Evolutionary conservation across 92 coral and sea anemone species (phyloP).

Genomic region (Pocillopora meandrina): DNA sequence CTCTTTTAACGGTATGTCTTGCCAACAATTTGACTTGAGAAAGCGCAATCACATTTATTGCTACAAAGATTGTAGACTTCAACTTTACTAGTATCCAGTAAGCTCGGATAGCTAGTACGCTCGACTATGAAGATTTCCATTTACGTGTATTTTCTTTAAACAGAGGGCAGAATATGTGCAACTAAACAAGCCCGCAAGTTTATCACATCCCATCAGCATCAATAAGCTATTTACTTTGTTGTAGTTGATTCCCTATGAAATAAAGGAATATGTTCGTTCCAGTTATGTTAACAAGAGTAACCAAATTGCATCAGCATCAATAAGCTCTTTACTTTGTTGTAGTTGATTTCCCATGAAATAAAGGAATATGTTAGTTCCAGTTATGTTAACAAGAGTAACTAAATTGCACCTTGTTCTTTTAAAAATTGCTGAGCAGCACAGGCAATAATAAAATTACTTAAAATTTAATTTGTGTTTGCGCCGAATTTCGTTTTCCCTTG

Average conservation of each 20-base stretch:
- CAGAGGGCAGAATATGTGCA: neutral
- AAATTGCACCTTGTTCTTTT: no score
- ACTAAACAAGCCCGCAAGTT: no score
- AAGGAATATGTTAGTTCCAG: neutral
- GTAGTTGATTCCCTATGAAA: no score
- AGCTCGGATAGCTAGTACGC: neutral
- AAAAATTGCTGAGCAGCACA: no score
- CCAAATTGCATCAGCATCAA: neutral
- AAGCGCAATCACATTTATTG: neutral
- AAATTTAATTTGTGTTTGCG: no score
- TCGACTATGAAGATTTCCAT: neutral
- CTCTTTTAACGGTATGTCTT: neutral
- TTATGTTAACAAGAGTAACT: no score
- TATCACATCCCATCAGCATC: no score
- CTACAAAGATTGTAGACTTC: neutral
- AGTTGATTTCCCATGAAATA: neutral
- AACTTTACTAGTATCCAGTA: neutral
- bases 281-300: no score
- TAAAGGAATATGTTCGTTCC: no score
- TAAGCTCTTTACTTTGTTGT: neutral
- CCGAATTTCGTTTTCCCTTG: no score
- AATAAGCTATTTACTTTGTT: no score
- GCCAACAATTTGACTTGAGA: slow-evolving; percentile 2
- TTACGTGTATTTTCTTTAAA: neutral
- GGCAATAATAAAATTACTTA: no score